phyloP scores from a whole-genome alignment of 2,888 invertebrate genomes.

The Acronicta leporina region DNA sequence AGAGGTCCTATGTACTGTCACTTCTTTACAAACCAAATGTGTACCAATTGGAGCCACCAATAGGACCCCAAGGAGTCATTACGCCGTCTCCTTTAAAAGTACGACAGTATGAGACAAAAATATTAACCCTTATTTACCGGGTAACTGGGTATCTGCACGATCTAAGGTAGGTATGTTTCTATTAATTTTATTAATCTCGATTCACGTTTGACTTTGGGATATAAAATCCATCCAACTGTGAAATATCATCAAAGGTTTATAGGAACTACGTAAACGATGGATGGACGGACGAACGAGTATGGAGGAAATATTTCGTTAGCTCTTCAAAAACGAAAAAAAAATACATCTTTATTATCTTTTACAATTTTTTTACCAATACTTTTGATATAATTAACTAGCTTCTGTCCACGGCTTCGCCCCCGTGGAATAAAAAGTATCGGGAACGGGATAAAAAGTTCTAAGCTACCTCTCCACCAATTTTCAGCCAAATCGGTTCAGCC shows the following conservation, averaged over 20 bases:
- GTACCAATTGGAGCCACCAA: too few species aligned
- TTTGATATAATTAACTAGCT: neutral
- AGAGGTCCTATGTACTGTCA: too few species aligned
- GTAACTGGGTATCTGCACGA: constrained; percentile 1
- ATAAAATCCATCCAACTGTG: constrained; percentile 32
- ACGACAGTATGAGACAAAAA: neutral
- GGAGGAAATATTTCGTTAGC: constrained; percentile 8
- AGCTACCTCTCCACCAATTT: too few species aligned
- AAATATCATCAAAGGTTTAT: constrained; percentile 46
- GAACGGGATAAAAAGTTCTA: too few species aligned
- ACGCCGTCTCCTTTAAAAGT: too few species aligned
- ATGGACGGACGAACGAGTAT: neutral
- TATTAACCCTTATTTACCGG: constrained; percentile 1
- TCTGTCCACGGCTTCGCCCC: too few species aligned
- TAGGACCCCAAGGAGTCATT: too few species aligned
- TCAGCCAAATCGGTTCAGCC: too few species aligned
- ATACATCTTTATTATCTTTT: constrained; percentile 1
- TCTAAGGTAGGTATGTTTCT: constrained; percentile 16
- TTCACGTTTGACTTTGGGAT: constrained; percentile 31
- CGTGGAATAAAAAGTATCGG: too few species aligned
- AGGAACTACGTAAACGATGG: constrained; percentile 10
- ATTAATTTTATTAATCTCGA: constrained; percentile 47
- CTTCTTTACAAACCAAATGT: too few species aligned
- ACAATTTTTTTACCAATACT: neutral
- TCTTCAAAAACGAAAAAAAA: constrained; percentile 8